Evolutionary conservation across 1,140 invertebrate species (phyloP), one percentile per base, ranked within the genome.

Genomic region (Zaprionus lachaisei): DNA sequence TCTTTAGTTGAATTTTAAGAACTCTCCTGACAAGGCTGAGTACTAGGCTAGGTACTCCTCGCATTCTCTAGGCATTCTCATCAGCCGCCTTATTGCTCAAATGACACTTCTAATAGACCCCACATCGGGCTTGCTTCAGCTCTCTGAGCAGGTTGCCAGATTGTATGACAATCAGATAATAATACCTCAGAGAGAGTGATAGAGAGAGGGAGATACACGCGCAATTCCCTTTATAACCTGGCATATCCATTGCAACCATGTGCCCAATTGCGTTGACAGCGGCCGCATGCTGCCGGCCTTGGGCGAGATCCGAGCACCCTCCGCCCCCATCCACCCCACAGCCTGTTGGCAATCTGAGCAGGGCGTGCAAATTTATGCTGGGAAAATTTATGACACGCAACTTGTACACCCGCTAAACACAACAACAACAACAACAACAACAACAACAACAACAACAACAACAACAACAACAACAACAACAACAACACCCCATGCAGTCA

Each of bases 371-470:
- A 91, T 91, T 91, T 91, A 91, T 89, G 84, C 83, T 92, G 83
- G 65, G 81, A 83, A 83, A 89, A 81, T 92, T 92, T 90, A 92
- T 92, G 90, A 86, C 86, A 92, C 91, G 78, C 80, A 90, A 81
- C 81, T 89, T 90, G 86, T 78, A 77, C 81, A 90, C 79, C 85
- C 81, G 79, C 81, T 77, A 68, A 79, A 86, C 70, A 76, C 63
- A 72, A 79, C 72, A 74, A 64, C 62, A 62, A 38, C n/a, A 58
- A 14, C 56, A 34, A 7, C 7, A 38, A 64, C 72, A 65, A 83
- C 74, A 61, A n/a, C n/a, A n/a, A n/a, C n/a, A n/a, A 76, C 63
- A 72, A 79, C 72, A 74, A 64, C 62, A 62, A 38, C n/a, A 58
- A 14, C 56, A n/a, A 76, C 63, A 72, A 79, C 72, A 74, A 64